These are phyloP conservation scores for Nycteola revayana DNA, from an alignment of 2,888 invertebrate species.

Conservation along the genomic window DNA sequence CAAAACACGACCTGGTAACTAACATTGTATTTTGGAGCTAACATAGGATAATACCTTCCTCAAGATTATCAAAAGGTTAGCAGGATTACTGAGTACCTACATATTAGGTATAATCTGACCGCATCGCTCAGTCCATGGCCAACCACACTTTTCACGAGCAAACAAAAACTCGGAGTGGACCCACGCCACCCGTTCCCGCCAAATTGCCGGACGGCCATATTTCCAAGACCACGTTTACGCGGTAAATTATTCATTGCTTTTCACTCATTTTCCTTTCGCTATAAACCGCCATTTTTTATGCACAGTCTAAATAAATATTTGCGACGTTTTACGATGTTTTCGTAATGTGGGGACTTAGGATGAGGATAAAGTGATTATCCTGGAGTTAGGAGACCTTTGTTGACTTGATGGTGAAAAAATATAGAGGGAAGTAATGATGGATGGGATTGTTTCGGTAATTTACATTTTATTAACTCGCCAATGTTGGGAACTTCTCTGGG, in stretches of 20 bases:
- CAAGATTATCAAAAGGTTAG: too few species aligned
- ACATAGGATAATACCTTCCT: not conserved
- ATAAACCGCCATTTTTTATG: conserved; percentile 19
- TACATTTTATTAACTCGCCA: too few species aligned
- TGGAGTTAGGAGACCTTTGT: too few species aligned
- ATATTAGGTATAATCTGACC: not conserved
- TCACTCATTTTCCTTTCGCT: conserved; percentile 19
- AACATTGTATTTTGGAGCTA: not conserved
- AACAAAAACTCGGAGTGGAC: not conserved
- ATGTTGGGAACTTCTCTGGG: too few species aligned
- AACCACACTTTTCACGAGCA: not conserved
- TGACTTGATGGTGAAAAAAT: too few species aligned
- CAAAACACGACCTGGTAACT: too few species aligned
- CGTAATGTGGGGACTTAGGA: conserved; percentile 5
- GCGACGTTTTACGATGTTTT: conserved; percentile 2
- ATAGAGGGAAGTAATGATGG: too few species aligned
- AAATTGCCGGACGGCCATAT: conserved; percentile 4
- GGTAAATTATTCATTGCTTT: conserved; percentile 23
- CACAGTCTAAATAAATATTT: conserved; percentile 18
- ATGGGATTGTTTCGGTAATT: too few species aligned
- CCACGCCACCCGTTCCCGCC: not conserved
- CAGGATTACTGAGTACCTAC: not conserved
- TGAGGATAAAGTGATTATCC: conserved; percentile 6
- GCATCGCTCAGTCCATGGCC: too few species aligned
- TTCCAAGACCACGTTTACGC: conserved; percentile 6